A percentile compares a stretch with the other conserved stretches of the same genome.
Conservation (phyloP, 2,888 invertebrate species). For the Archaeoteleia sp. region DNA sequence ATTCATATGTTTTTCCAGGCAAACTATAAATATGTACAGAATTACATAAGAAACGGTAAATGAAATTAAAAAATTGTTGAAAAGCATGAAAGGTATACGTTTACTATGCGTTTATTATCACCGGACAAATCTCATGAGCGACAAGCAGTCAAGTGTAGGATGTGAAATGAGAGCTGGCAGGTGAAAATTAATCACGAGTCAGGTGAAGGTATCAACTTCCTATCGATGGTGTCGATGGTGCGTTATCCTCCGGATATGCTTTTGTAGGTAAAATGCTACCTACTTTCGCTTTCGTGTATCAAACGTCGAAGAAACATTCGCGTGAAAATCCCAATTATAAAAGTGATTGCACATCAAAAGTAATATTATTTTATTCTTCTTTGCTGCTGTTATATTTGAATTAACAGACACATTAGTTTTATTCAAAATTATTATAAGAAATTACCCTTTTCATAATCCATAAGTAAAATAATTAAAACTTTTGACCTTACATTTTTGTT, state of each 20-base stretch:
- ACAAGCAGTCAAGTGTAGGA: conserved; percentile 11
- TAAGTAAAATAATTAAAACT: no score
- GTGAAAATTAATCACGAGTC: conserved; percentile 12
- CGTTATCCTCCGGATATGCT: conserved; percentile 13
- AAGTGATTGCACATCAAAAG: conserved; percentile 1
- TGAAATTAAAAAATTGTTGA: not conserved
- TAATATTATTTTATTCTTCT: not conserved
- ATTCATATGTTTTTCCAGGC: no score
- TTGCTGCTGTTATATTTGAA: no score
- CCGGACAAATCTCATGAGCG: conserved; percentile 5
- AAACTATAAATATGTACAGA: no score
- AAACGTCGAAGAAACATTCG: conserved; percentile 3
- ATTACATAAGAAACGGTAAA: no score
- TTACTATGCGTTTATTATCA: not conserved
- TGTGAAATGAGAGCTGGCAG: conserved; percentile 12
- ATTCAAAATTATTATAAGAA: no score
- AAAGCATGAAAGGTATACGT: not conserved
- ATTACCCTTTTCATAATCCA: no score
- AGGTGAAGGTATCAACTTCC: conserved; percentile 12
- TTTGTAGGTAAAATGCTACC: conserved; percentile 5
- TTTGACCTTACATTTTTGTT: no score
- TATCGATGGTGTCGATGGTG: conserved; percentile 11
- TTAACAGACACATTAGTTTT: no score
- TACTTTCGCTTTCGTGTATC: conserved; percentile 7
- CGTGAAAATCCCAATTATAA: not conserved